Base-by-base conservation (phyloP, 2,113 vertebrate species). In the Antechinus stuartii region DNA sequence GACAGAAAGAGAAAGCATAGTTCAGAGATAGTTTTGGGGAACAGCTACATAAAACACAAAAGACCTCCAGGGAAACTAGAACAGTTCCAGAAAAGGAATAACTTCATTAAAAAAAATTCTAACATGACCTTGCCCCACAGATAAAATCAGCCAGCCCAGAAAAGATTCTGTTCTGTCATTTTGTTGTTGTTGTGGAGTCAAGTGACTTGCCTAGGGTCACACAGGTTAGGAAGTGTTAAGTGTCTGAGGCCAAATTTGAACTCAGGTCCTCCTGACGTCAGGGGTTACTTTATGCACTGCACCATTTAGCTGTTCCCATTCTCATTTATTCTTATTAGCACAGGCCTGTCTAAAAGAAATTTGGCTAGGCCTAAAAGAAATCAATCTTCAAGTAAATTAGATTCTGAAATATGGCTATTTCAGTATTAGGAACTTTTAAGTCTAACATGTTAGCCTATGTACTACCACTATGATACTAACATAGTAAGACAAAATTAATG, bases 331-430 rank as follows among this genome's bases (percentile, higher is more conserved):
- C 53, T 89, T 91, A 68, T 54, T 22, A 94, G 8, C 53, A 14
- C 2, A 1, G 54, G 56, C 42, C 42, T 92, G 42, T 68, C 90
- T 89, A 14, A 92, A 95, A 93, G 55, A 96, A 94, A 94, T 50
- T 91, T 54, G 52, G 12, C 84, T n/a, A 7, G n/a, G 27, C 27
- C 54, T 89, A 50, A 16, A 56, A 91, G 76, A 89, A 90, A 30
- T 54, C 26, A 84, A 19, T 84, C 61, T 54, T 96, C 47, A 55
- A 52, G 89, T 25, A 22, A 8, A n/a, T 89, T 61, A 61, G 89
- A 68, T 47, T 7, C 46, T 68, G 68, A 95, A 91, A 92, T 19
- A 54, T 35, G 93, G 42, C 50, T 91, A 3, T 42, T 42, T 42
- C 42, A 0, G 14, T 53, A 27, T 5, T 90, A 47, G 54, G 89